Evolutionary conservation across 1,140 invertebrate species (phyloP).

Genomic region (Prorops nasuta): DNA sequence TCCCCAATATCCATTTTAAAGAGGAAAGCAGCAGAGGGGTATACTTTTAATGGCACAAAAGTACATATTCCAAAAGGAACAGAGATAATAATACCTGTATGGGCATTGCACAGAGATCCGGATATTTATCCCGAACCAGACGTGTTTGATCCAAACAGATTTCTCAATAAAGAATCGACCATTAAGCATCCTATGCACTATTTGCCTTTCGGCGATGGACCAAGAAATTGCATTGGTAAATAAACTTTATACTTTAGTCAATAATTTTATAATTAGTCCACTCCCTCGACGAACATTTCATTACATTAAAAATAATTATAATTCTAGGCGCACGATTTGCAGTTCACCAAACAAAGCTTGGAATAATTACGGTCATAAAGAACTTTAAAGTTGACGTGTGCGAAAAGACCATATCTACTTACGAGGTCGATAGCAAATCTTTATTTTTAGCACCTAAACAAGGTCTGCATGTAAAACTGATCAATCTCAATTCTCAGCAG

Average conservation of each 20-base stretch:
- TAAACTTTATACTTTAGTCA: too few species aligned
- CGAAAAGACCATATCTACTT: slow-evolving; percentile 2
- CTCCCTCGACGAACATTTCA: not conserved
- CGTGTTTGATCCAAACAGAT: slow-evolving; percentile 62
- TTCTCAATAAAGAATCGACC: slow-evolving; percentile 49
- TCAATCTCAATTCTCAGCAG: slow-evolving; percentile 13
- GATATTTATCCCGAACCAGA: slow-evolving; percentile 60
- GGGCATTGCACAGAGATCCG: slow-evolving; percentile 58
- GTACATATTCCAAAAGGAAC: slow-evolving; percentile 50
- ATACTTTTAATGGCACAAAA: slow-evolving; percentile 38
- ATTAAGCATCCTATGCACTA: slow-evolving; percentile 58
- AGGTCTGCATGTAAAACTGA: slow-evolving; percentile 32
- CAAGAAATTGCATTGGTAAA: slow-evolving; percentile 61
- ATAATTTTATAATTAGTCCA: too few species aligned
- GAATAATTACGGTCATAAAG: slow-evolving; percentile 47
- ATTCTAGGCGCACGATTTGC: slow-evolving; percentile 47
- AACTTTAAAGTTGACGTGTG: slow-evolving; percentile 39
- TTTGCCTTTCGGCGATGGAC: slow-evolving; percentile 69
- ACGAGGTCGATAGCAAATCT: slow-evolving; percentile 11
- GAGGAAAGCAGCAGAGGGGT: slow-evolving; percentile 32
- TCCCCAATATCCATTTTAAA: slow-evolving; percentile 37
- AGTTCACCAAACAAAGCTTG: slow-evolving; percentile 52
- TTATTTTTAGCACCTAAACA: slow-evolving; percentile 25
- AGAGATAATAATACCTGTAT: slow-evolving; percentile 57
- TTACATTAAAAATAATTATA: not conserved